phyloP scores from a whole-genome alignment of 2,888 invertebrate genomes.

The Euclidia mi region DNA sequence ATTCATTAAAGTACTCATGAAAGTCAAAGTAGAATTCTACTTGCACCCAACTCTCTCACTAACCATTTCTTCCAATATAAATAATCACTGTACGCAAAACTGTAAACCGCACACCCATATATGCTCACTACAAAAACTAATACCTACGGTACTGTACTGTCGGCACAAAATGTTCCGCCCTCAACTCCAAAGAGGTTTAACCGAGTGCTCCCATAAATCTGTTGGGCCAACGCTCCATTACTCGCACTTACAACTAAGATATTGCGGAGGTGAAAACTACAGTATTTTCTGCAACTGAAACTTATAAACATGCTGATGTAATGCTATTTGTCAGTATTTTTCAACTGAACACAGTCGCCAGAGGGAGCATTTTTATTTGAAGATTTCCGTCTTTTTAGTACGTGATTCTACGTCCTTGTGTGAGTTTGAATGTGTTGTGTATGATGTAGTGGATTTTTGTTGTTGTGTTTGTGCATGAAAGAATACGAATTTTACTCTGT shows the following conservation, averaged over 20 bases:
- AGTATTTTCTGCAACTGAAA: slow-evolving; percentile 50
- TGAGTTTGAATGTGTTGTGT: no score
- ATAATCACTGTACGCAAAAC: slow-evolving; percentile 7
- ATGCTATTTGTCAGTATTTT: slow-evolving; percentile 56
- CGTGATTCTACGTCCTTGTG: slow-evolving; percentile 2
- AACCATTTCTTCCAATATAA: background rate
- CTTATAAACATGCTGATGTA: slow-evolving; percentile 55
- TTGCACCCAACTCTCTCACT: no score
- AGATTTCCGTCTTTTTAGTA: slow-evolving; percentile 5
- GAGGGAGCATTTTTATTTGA: slow-evolving; percentile 6
- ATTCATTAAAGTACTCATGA: no score
- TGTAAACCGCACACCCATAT: slow-evolving; percentile 31
- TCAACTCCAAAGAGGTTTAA: slow-evolving; percentile 50
- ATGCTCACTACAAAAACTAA: slow-evolving; percentile 42
- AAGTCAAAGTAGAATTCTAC: no score
- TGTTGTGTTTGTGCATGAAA: no score
- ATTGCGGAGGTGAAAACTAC: slow-evolving; percentile 54
- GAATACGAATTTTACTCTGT: no score
- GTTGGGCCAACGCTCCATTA: slow-evolving; percentile 69
- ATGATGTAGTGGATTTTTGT: no score
- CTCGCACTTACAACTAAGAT: slow-evolving; percentile 55
- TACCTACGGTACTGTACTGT: slow-evolving; percentile 43
- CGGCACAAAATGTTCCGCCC: slow-evolving; percentile 53
- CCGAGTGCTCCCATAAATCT: slow-evolving; percentile 67
- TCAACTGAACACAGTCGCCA: slow-evolving; percentile 23